phyloP scores from a whole-genome alignment of 2,113 vertebrate species.

The Emydocephalus ijimae region DNA sequence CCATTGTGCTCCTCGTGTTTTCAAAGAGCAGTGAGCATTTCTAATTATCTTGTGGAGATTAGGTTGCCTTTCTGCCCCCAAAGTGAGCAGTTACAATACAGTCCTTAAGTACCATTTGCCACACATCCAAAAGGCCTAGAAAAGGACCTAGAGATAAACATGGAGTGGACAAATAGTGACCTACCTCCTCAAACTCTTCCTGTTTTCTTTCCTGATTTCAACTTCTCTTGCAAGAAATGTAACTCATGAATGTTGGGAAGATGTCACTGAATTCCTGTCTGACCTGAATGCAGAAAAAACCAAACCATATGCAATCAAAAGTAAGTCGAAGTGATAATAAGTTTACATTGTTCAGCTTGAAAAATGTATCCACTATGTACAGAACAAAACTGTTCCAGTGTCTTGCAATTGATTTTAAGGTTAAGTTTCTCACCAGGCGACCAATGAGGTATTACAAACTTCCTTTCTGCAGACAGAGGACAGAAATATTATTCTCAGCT shows the following conservation, averaged over 20 bases:
- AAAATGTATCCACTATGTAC: neutral
- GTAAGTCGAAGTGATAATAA: conserved; percentile 70
- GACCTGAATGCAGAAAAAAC: conserved; percentile 74
- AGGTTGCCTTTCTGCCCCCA: neutral
- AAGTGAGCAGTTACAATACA: neutral
- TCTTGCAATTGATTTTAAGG: neutral
- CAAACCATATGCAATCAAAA: conserved; percentile 74
- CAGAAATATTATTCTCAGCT: neutral
- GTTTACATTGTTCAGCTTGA: neutral
- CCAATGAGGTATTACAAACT: neutral
- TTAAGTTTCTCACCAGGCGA: neutral
- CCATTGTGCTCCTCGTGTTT: conserved; percentile 50
- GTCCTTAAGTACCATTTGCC: conserved; percentile 27
- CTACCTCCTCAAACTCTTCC: neutral
- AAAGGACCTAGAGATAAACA: neutral
- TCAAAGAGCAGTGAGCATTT: conserved; percentile 18
- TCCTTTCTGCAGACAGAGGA: neutral
- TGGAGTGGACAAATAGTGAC: conserved; percentile 7
- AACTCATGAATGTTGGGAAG: conserved; percentile 69
- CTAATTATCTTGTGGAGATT: conserved; percentile 13
- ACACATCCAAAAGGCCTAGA: neutral
- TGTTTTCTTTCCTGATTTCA: conserved; percentile 20
- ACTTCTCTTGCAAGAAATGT: conserved; percentile 52
- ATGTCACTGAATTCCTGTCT: conserved; percentile 70
- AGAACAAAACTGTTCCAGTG: neutral